These are phyloP conservation scores for Lasioglossum vierecki DNA, from an alignment of 2,888 invertebrate genomes.

Conservation along the genomic window DNA sequence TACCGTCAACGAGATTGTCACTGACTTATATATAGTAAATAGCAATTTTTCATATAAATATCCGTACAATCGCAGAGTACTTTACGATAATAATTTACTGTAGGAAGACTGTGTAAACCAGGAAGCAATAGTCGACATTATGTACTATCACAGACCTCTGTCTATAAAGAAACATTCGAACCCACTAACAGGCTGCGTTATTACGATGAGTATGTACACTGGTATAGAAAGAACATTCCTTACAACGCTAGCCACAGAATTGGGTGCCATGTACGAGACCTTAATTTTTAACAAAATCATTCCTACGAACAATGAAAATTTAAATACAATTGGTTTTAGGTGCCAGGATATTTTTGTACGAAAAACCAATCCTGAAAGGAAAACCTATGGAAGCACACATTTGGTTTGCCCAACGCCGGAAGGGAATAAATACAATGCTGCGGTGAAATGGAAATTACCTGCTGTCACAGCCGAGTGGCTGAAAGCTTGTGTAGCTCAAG, in stretches of 20 bases:
- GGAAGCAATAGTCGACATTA: slow-evolving; percentile 86
- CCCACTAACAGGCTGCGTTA: slow-evolving; percentile 89
- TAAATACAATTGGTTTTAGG: slow-evolving; percentile 76
- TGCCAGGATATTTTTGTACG: slow-evolving; percentile 89
- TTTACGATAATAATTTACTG: not conserved
- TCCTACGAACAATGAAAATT: not conserved
- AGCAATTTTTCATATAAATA: not conserved
- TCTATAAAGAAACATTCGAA: slow-evolving; percentile 84
- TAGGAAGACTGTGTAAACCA: slow-evolving; percentile 89
- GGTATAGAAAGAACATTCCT: slow-evolving; percentile 91
- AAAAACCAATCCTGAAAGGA: slow-evolving; percentile 84
- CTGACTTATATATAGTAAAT: slow-evolving; percentile 89
- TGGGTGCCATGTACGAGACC: slow-evolving; percentile 80
- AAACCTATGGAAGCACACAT: slow-evolving; percentile 90
- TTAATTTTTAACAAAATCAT: slow-evolving; percentile 15
- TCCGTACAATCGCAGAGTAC: not conserved
- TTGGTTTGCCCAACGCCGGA: slow-evolving; percentile 89
- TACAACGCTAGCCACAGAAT: slow-evolving; percentile 87
- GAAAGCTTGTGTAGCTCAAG: slow-evolving; percentile 87
- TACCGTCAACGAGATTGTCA: slow-evolving; percentile 87
- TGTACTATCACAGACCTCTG: slow-evolving; percentile 91
- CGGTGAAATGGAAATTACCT: slow-evolving; percentile 93
- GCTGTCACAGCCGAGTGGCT: slow-evolving; percentile 92
- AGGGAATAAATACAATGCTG: slow-evolving; percentile 93
- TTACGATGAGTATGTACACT: slow-evolving; percentile 92